Evolutionary conservation across 2,113 vertebrate species (phyloP).

Genomic region (Climacteris rufus): DNA sequence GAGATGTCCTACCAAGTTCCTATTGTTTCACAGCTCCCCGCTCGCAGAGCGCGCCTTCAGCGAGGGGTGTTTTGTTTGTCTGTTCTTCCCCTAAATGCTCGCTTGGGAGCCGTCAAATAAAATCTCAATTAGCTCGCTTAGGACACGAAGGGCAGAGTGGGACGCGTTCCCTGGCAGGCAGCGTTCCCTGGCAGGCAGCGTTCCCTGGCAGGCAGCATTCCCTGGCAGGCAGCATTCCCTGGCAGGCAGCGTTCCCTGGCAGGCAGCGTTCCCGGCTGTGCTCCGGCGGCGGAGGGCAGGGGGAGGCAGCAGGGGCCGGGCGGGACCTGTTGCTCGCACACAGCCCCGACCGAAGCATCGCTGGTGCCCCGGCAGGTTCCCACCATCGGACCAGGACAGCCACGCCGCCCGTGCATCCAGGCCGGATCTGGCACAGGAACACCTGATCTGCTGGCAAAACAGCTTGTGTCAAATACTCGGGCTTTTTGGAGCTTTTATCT

Average conservation of each 20-base stretch:
- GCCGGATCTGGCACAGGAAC: not conserved
- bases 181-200: not conserved
- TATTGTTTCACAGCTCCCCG: not conserved
- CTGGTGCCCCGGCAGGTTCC: not conserved
- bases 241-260: not conserved
- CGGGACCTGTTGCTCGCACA: not conserved
- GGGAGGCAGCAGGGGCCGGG: accelerated
- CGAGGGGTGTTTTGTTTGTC: not conserved
- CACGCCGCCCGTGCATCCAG: not conserved
- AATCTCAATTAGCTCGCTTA: not conserved
- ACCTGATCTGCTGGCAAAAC: accelerated
- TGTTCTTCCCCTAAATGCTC: not conserved
- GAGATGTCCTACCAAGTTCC: not conserved
- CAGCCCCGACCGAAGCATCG: accelerated
- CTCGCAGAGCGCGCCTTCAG: not conserved
- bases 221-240: not conserved
- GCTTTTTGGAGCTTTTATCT: not conserved
- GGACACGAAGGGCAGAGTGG: not conserved
- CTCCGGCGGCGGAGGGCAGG: accelerated
- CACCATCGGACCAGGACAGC: not conserved
- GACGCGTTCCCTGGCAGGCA: not conserved
- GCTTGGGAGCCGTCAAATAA: not conserved
- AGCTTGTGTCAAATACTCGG: accelerated
- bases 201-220: not conserved
- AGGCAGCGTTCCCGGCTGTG: not conserved